Evolutionary conservation across 2,888 invertebrate genomes (phyloP), one percentile per base, ranked within the genome.

Genomic region (Lapara coniferarum): DNA sequence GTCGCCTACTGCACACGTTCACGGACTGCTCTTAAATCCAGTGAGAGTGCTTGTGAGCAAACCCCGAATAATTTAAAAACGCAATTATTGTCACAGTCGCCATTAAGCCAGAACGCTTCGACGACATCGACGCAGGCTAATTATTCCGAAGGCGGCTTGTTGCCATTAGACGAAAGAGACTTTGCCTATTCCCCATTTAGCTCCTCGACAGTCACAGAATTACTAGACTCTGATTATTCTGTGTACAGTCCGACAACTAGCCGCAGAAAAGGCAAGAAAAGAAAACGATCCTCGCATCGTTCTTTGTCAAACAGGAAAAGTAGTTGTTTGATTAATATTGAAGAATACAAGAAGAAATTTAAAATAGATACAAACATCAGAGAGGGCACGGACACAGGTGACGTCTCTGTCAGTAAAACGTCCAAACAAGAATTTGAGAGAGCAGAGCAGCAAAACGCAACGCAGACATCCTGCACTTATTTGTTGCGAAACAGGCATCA

Each of bases 351-450:
- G 79, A 90, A 94, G 85, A 92, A 89, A 85, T 91, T 93, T 85
- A 95, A 95, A 92, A 94, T 94, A 92, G 94, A 94, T 85, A 76
- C 86, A 79, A 89, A 87, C 80, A 89, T 83, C 82, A 93, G 85
- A 77, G 86, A 89, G 63, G 78, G 78, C 66, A 77, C 84, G 55
- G 89, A 88, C 52, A 75, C 84, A 13, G 85, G 76, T 71, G 86
- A 85, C 73, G 84, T 84, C 74, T 79, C 80, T 72, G 85, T 85
- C 70, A 82, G 78, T 73, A 85, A 81, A 73, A 77, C 81, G 70
- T 80, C 81, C 25, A 86, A 85, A 74, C 81, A 85, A 81, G 89
- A 90, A 74, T 75, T 83, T 70, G 90, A 93, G 58, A 85, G 80
- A 80, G 78, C 81, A 51, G 87, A 87, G 71, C 77, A 84, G 74